Evolutionary conservation across 2,797 vertebrate species (phyloP).

Genomic region (Phrynocephalus forsythii): DNA sequence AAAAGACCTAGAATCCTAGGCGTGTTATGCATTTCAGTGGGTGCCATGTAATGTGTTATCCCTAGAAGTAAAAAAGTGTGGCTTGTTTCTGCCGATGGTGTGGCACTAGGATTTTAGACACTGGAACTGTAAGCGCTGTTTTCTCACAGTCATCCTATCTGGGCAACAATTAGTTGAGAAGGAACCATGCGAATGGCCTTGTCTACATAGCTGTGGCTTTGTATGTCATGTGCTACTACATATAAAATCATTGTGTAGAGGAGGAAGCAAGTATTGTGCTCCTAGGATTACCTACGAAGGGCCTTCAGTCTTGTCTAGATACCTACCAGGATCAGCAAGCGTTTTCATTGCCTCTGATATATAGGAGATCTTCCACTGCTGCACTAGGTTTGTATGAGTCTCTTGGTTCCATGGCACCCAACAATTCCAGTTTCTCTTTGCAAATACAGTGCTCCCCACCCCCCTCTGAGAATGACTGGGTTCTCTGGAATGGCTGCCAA

Average conservation of each 20-base stretch:
- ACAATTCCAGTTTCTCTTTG: neutral
- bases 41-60: neutral
- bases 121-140: neutral
- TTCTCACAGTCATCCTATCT: neutral
- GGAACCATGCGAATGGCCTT: neutral
- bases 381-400: neutral
- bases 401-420: neutral
- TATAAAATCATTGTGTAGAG: neutral
- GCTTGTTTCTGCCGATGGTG: neutral
- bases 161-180: neutral
- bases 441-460: neutral
- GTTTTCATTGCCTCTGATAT: neutral
- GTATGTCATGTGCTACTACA: neutral
- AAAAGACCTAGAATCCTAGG: neutral
- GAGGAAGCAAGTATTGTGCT: neutral
- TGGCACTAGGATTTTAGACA: neutral
- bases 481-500: neutral
- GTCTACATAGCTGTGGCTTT: neutral
- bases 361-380: neutral
- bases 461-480: neutral
- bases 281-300: neutral
- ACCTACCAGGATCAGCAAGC: neutral
- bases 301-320: no score
- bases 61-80: neutral
- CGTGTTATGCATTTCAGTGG: neutral